Base-by-base conservation (phyloP, 2,888 invertebrate genomes). In the Dasysyrphus albostriatus region DNA sequence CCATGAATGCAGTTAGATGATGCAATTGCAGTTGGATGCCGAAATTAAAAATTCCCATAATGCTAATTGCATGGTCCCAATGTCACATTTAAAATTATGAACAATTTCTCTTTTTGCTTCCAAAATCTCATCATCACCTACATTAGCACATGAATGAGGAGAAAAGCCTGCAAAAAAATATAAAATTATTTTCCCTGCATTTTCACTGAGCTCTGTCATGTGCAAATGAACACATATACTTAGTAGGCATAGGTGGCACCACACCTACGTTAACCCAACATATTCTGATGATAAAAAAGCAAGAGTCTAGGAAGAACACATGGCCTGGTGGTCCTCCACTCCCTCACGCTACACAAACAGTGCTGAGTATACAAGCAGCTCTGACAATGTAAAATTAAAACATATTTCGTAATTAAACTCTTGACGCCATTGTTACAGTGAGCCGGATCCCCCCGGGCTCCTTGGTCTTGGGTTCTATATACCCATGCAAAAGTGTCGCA, bases 51-150 rank as follows among this genome's bases (percentile, higher is more conserved):
- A 91, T 91, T 91, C 89, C 91, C 91, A 91, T 91, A 91, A 91
- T 92, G 91, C 92, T 91, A 91, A 92, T 91, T 91, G 92, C 91
- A 91, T 92, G 90, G 91, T 91, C 91, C 92, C 92, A 91, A 91
- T 91, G 92, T 92, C 91, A 92, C 91, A 82, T 82, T 82, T 78
- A 85, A 85, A 85, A 82, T 85, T 82, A 87, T 83, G 83, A 87
- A 83, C 47, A 78, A 75, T 49, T 44, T 69, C 56, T 63, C 47
- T 67, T 63, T 12, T 58, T 54, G 65, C 78, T 79, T 72, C 54
- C 63, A 16, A 74, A 83, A 79, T 67, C 72, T 72, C 75, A 83
- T 79, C 83, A 54, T 75, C 87, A 78, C 83, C 79, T 87, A 87
- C 78, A 87, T 82, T 87, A 87, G 87, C 87, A 79, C 79, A 87